Conservation (phyloP, 2,113 vertebrate genomes). For the Chunga burmeisteri region DNA sequence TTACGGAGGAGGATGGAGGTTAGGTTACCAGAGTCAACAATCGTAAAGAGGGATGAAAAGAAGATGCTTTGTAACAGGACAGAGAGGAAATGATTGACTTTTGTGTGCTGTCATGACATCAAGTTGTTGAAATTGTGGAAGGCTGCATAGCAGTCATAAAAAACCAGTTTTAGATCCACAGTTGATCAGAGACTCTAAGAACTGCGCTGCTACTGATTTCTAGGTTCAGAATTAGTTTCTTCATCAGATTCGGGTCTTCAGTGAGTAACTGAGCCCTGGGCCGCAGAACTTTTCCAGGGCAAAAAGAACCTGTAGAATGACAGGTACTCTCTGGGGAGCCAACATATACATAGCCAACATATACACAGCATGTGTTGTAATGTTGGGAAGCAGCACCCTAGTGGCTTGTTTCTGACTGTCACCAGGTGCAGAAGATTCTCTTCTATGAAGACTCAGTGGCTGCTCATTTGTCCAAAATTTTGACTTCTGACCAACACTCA, state of each 20-base stretch:
- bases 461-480: slow-evolving; percentile 94
- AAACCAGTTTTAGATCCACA: background rate
- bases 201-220: background rate
- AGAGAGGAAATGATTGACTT: background rate
- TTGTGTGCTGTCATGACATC: background rate
- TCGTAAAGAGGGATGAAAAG: background rate
- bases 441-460: slow-evolving; percentile 97
- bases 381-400: background rate
- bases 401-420: background rate
- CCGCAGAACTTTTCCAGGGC: background rate
- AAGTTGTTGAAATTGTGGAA: background rate
- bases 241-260: background rate
- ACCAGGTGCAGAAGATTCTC: slow-evolving; percentile 93
- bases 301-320: background rate
- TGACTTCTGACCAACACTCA: slow-evolving; percentile 96
- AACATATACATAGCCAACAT: background rate
- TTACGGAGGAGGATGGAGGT: background rate
- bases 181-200: background rate
- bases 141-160: background rate
- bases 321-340: background rate
- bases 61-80: background rate
- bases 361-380: background rate
- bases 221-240: background rate
- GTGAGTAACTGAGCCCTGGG: background rate
- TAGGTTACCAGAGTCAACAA: background rate